These are phyloP conservation scores for Bombus waltoni DNA, from an alignment of 1,140 invertebrate genomes.

Conservation along the genomic window DNA sequence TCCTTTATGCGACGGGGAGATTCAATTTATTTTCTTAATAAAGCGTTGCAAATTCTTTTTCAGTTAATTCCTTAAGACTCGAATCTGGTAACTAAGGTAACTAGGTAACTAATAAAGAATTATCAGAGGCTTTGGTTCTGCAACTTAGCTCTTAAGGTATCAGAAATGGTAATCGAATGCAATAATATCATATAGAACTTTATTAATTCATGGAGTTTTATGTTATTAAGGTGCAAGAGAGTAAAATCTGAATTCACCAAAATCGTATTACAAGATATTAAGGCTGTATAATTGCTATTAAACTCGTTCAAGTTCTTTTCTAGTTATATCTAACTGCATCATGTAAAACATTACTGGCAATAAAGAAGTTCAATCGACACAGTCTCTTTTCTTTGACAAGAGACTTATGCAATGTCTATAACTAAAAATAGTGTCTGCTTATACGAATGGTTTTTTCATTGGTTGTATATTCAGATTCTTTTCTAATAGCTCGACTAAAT, in stretches of 20 bases:
- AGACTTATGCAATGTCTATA: slow-evolving; percentile 10
- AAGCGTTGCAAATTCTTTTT: not conserved
- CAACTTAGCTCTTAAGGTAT: not conserved
- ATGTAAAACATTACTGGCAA: not conserved
- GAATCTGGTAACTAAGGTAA: not conserved
- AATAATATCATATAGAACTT: not conserved
- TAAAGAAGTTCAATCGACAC: too few relatives aligned
- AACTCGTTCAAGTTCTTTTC: not conserved
- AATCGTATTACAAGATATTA: not conserved
- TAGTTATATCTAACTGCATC: not conserved
- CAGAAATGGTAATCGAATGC: not conserved
- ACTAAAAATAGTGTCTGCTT: slow-evolving; percentile 16
- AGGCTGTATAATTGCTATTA: not conserved
- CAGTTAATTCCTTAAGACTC: not conserved
- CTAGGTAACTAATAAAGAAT: not conserved
- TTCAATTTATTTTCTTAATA: not conserved
- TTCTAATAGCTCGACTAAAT: not conserved
- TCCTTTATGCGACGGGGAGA: not conserved
- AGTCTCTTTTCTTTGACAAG: slow-evolving; percentile 3
- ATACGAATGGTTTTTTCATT: slow-evolving; percentile 1
- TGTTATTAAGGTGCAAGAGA: not conserved
- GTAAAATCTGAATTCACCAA: too few relatives aligned
- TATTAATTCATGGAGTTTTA: not conserved
- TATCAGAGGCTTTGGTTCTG: not conserved
- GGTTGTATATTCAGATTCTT: slow-evolving; percentile 12